phyloP scores from a whole-genome alignment of 2,888 invertebrate species.

The Heliconius cydno region DNA sequence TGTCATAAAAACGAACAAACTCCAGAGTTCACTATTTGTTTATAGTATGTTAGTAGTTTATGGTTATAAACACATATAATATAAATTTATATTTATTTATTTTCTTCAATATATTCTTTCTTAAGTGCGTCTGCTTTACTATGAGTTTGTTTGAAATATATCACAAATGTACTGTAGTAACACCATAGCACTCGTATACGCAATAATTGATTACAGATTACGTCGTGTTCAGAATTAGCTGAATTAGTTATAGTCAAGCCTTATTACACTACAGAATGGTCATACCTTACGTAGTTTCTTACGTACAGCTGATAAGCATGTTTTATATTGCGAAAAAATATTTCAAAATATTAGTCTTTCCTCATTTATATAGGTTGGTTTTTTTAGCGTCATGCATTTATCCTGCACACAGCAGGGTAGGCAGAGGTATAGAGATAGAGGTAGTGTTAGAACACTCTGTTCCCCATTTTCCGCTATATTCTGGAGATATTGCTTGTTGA shows the following conservation, averaged over 20 bases:
- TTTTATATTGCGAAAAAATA: neutral
- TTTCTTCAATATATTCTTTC: neutral
- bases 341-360: neutral
- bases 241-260: conserved; percentile 35
- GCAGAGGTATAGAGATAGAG: no score
- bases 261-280: conserved; percentile 6
- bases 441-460: no score
- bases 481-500: no score
- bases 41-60: no score
- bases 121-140: neutral
- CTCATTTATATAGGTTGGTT: neutral
- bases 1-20: neutral
- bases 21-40: neutral
- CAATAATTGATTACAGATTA: conserved; percentile 41
- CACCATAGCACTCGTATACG: conserved; percentile 7
- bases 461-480: no score
- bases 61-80: neutral
- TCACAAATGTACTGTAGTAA: neutral
- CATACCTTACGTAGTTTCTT: conserved; percentile 13
- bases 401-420: no score
- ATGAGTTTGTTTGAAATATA: neutral
- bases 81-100: neutral
- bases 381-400: no score
- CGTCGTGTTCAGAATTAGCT: conserved; percentile 23
- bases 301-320: conserved; percentile 7